A percentile compares a stretch with the other conserved stretches of the same genome.
Conservation (phyloP, 2,888 invertebrate species). For the Arenicola marina region DNA sequence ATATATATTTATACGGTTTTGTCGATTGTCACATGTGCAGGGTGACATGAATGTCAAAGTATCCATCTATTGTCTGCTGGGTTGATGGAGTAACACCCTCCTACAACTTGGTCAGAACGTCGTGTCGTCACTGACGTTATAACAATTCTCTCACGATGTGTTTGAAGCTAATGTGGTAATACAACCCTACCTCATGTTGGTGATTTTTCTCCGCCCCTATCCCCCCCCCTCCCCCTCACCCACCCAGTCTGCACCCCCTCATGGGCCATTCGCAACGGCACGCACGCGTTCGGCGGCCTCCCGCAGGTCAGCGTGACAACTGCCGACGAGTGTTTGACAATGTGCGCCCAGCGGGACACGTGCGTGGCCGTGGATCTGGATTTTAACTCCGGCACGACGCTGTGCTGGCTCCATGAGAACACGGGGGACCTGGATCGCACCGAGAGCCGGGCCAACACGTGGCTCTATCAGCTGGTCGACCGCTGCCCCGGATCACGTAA, state of each 20-base stretch:
- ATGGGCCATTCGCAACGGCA: not conserved
- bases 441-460: not conserved
- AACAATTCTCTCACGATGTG: too few relatives aligned
- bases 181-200: too few relatives aligned
- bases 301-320: not conserved
- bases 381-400: not conserved
- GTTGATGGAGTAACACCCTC: too few relatives aligned
- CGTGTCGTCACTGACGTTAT: too few relatives aligned
- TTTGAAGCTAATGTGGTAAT: too few relatives aligned
- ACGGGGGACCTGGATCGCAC: not conserved
- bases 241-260: not conserved
- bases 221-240: not conserved
- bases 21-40: too few relatives aligned
- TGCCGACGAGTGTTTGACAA: not conserved
- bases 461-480: not conserved
- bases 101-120: too few relatives aligned
- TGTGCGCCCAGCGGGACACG: not conserved
- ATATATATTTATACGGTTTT: too few relatives aligned
- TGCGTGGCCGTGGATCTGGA: not conserved
- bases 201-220: too few relatives aligned
- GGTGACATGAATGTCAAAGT: too few relatives aligned
- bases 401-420: not conserved
- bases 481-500: not conserved
- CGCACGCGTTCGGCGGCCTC: not conserved
- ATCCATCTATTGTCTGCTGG: too few relatives aligned